Evolutionary conservation across 1,140 invertebrate species (phyloP), one percentile per base, ranked within the genome.

Genomic region (Maconellicoccus hirsutus): DNA sequence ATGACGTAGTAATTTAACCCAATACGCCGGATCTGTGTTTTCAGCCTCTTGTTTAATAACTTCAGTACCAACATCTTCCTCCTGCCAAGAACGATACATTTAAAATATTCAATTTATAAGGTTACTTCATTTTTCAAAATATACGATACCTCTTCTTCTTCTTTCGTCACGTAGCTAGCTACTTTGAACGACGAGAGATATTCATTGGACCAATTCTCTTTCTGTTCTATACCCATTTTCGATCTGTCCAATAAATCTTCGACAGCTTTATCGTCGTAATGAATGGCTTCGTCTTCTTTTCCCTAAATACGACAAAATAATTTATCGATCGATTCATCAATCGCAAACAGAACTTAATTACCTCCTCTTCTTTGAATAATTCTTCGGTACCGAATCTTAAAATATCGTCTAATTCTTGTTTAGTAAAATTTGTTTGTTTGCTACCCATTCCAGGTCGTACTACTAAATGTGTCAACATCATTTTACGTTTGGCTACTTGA

Each of bases 391-490:
- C 98, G 79, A 99, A 99, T 73, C 94, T 86, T 19, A 99, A 83
- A 80, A 99, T 99, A 81, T 99, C 98, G 78, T 99, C 98, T 25
- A 99, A 82, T 78, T 99, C 98, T 80, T 98, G 96, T 81, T 99
- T 99, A 1, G 96, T 97, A 82, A 99, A 98, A 75, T 94, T 94
- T 0, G 93, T 86, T 7, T 93, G 92, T 77, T 94, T 93, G 1
- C 92, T 90, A 21, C 96, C 96, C 88, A 99, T 94, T 66, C 97
- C 97, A 10, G 92, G 92, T 33, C 88, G 82, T 21, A 98, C 98
- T 19, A 99, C 97, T 78, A 99, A 87, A 83, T 99, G 98, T 39
- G 98, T 99, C 76, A 99, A 86, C 96, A 99, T 98, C 98, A 99
- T 99, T 82, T 99, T 99, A 74, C 97, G 91, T 79, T 96, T 96